These are phyloP conservation scores for Pantherophis alleghaniensis DNA, from an alignment of 2,797 vertebrate species.

Conservation along the genomic window DNA sequence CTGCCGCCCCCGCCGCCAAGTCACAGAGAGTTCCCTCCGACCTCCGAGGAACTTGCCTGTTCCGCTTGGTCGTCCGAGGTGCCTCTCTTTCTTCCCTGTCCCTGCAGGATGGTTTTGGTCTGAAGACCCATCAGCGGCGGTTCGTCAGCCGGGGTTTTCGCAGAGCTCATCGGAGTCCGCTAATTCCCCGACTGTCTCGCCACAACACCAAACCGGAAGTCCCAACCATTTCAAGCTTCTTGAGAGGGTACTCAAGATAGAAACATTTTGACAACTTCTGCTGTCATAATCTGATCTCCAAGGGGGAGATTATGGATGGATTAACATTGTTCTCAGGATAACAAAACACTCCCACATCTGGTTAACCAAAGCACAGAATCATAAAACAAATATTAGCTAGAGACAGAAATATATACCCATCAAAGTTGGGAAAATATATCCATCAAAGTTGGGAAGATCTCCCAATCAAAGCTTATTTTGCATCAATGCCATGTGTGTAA, in stretches of 20 bases:
- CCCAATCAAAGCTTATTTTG: conserved; percentile 52
- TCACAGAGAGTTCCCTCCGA: too few species aligned
- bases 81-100: too few species aligned
- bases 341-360: conserved; percentile 55
- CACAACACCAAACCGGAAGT: too few species aligned
- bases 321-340: conserved; percentile 54
- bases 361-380: conserved; percentile 61
- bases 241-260: neutral
- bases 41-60: too few species aligned
- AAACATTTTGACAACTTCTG: neutral
- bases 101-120: too few species aligned
- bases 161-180: too few species aligned
- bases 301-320: conserved; percentile 25
- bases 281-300: conserved; percentile 40
- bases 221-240: neutral
- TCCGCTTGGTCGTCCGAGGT: too few species aligned
- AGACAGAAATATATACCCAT: conserved; percentile 46
- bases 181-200: too few species aligned
- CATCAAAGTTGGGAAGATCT: conserved; percentile 54
- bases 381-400: conserved; percentile 59
- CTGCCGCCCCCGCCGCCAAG: too few species aligned
- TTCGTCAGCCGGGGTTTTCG: too few species aligned
- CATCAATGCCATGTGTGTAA: conserved; percentile 56
- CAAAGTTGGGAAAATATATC: conserved; percentile 55
- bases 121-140: too few species aligned